A percentile compares a stretch with the other conserved stretches of the same genome.
Evolutionary conservation across 37 sponge, comb jelly and placozoan genomes (phyloP).

Genomic region (Aphrocallistes beatrix): DNA sequence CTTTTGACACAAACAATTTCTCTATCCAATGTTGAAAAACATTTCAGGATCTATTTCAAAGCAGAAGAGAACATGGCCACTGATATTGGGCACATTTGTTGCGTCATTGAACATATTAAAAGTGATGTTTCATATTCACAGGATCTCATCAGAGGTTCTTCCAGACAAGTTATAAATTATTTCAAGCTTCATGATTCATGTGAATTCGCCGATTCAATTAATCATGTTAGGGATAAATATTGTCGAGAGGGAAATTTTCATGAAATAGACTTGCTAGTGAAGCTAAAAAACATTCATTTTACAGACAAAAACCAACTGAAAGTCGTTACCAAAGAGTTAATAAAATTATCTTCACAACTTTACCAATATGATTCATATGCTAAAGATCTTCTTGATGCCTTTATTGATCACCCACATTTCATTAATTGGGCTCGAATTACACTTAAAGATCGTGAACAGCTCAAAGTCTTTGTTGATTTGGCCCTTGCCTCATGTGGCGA

Average conservation of each 20-base stretch:
- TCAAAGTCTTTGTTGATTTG: slow-evolving; percentile 2
- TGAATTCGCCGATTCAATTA: neutral
- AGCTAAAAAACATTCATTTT: neutral
- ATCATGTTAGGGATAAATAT: neutral
- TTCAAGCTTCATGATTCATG: neutral
- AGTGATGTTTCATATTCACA: neutral
- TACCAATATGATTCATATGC: neutral
- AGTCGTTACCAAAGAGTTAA: neutral
- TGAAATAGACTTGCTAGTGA: neutral
- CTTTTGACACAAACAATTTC: neutral
- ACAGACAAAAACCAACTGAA: neutral
- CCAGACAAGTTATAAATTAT: neutral
- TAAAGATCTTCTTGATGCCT: neutral
- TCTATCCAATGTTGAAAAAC: neutral
- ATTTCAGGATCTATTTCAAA: neutral
- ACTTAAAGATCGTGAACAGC: neutral
- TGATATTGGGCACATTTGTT: neutral
- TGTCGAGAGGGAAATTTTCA: neutral
- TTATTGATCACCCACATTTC: slow-evolving; percentile 4
- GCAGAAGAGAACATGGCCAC: neutral
- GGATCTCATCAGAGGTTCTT: neutral
- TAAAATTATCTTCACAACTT: neutral
- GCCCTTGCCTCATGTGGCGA: neutral
- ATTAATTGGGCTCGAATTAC: neutral
- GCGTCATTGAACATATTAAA: neutral